Percentiles rank a stretch among this genome's conserved stretches.
Evolutionary conservation across 2,113 vertebrate species (phyloP).

Genomic region (Aphelocoma coerulescens): DNA sequence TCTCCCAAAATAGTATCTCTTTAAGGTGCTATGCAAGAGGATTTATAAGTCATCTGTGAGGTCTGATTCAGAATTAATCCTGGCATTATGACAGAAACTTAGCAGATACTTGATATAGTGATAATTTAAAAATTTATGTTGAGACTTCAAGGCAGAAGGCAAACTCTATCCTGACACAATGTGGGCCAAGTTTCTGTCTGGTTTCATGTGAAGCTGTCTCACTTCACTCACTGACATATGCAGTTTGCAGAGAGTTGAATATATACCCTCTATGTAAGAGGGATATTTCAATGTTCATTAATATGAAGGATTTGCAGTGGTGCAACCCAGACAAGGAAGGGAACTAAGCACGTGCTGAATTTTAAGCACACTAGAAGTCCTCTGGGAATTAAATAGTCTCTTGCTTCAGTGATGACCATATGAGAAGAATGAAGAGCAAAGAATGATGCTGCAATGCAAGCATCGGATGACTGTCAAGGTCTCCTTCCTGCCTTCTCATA

Average conservation of each 20-base stretch:
- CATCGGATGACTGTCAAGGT: background rate
- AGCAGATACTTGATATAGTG: background rate
- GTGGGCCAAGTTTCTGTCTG: background rate
- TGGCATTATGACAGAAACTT: background rate
- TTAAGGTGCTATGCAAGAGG: background rate
- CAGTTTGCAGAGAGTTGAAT: background rate
- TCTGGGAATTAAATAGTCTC: background rate
- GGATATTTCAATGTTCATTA: background rate
- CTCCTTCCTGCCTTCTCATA: background rate
- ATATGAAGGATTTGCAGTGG: background rate
- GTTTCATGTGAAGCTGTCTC: background rate
- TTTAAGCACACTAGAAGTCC: background rate
- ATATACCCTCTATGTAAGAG: background rate
- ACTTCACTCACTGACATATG: background rate
- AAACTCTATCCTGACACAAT: background rate
- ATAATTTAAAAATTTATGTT: background rate
- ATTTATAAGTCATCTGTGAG: background rate
- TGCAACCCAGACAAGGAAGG: background rate
- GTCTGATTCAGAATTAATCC: background rate
- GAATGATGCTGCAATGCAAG: background rate
- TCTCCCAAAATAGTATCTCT: background rate
- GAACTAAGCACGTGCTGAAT: background rate
- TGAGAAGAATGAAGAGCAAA: background rate
- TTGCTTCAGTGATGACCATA: background rate
- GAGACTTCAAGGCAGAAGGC: background rate